Evolutionary conservation across 2,113 vertebrate species (phyloP), one percentile per base, ranked within the genome.

Genomic region (Zingel zingel): DNA sequence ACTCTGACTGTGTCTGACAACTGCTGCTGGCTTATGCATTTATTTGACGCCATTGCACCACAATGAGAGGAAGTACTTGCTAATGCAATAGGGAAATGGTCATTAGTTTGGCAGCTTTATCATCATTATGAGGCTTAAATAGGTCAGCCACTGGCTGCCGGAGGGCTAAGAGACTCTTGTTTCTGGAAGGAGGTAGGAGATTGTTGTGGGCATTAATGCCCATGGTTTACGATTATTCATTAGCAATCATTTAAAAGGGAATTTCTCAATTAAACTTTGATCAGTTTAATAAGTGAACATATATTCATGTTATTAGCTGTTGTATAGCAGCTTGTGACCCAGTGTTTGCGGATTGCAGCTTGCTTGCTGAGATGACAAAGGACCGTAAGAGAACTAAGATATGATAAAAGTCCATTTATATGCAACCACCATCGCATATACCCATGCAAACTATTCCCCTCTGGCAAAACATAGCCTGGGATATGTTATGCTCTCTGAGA

Each of bases 391-490:
- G 65, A 90, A 30, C 73, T 62, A 56, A 70, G 58, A 85, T 82
- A 64, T 67, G 73, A 91, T 87, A 87, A 87, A 90, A 87, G 77
- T 87, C 83, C 61, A 91, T 94, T 91, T 89, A 89, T 90, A 94
- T 94, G 87, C 92, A 88, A 82, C 81, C 56, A 51, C 61, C 54
- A 54, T 79, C 21, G 7, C 76, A 77, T 66, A 71, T 69, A 71
- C 43, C 11, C 72, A 77, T 23, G 79, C 80, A 82, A 75, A 81
- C 68, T 69, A 85, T 77, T 88, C 79, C 84, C 89, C 58, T 45
- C 77, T 65, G 82, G 77, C 73, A 61, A 79, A 81, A 86, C 69
- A 71, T 47, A 82, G 64, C 59, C 48, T 48, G 4, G 71, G 73
- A 86, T 85, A 77, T 54, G 67, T 56, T 64, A 11, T 30, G 77